Evolutionary conservation across 2,113 vertebrate genomes (phyloP).

Genomic region (Taxidea taxus): DNA sequence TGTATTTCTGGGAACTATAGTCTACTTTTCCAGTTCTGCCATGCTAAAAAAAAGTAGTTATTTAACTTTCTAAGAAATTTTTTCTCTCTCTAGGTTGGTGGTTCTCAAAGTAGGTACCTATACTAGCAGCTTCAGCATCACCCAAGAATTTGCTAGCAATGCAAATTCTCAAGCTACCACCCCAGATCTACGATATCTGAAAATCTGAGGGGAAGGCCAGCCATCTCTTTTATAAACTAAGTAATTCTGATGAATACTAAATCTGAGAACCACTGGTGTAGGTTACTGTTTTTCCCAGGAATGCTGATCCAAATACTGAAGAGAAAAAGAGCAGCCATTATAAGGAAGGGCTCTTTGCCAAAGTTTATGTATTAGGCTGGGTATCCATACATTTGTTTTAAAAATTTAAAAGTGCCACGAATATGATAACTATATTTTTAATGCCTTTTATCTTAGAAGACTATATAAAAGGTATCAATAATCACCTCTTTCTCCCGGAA

Average conservation of each 20-base stretch:
- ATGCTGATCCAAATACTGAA: background rate
- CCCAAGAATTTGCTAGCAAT: background rate
- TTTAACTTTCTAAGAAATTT: background rate
- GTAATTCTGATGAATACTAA: background rate
- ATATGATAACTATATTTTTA: background rate
- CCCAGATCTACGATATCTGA: background rate
- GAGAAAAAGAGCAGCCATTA: background rate
- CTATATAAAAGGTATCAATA: background rate
- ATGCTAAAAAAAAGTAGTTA: background rate
- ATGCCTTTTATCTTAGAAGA: background rate
- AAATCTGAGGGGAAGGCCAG: background rate
- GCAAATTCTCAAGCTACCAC: background rate
- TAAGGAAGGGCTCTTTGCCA: background rate
- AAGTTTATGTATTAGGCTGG: background rate
- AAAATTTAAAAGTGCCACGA: background rate
- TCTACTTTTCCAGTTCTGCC: background rate
- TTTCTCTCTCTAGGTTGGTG: background rate
- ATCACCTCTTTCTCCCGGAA: conserved; percentile 3
- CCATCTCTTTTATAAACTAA: background rate
- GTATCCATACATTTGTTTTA: background rate
- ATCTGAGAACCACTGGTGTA: background rate
- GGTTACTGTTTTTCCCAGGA: background rate
- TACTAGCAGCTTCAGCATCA: background rate
- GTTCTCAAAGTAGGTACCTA: background rate
- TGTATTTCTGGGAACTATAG: background rate